Conservation (phyloP, 1,140 invertebrate genomes). For the Diorhabda elongata region DNA sequence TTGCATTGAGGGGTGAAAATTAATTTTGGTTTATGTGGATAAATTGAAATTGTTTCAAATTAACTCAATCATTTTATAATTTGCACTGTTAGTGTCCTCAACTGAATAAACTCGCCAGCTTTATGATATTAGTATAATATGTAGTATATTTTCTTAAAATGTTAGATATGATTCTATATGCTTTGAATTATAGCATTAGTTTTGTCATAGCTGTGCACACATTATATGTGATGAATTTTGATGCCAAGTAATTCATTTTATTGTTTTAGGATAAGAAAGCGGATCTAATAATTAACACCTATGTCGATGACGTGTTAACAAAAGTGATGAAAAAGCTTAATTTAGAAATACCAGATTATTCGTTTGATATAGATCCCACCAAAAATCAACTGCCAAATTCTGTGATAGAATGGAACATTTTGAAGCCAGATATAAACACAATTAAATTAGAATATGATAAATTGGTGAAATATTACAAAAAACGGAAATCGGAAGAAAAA, state of each 20-base stretch:
- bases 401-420: constrained; percentile 62
- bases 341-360: constrained; percentile 69
- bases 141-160: no score
- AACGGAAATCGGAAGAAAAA: constrained; percentile 29
- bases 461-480: constrained; percentile 30
- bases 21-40: no score
- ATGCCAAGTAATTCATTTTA: constrained; percentile 4
- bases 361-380: constrained; percentile 63
- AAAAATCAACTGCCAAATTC: constrained; percentile 53
- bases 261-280: constrained; percentile 81
- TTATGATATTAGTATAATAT: no score
- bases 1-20: no score
- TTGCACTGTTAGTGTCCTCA: no score
- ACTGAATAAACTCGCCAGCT: no score
- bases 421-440: constrained; percentile 50
- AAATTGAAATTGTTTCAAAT: no score
- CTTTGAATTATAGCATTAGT: no score
- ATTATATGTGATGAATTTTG: no score
- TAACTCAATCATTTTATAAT: no score
- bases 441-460: constrained; percentile 47
- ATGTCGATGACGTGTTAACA: constrained; percentile 82
- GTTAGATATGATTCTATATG: no score
- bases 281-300: constrained; percentile 82
- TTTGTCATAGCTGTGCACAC: no score
- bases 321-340: constrained; percentile 70